These are phyloP conservation scores for Pipra filicauda DNA, from an alignment of 2,113 vertebrate genomes.

Conservation along the genomic window DNA sequence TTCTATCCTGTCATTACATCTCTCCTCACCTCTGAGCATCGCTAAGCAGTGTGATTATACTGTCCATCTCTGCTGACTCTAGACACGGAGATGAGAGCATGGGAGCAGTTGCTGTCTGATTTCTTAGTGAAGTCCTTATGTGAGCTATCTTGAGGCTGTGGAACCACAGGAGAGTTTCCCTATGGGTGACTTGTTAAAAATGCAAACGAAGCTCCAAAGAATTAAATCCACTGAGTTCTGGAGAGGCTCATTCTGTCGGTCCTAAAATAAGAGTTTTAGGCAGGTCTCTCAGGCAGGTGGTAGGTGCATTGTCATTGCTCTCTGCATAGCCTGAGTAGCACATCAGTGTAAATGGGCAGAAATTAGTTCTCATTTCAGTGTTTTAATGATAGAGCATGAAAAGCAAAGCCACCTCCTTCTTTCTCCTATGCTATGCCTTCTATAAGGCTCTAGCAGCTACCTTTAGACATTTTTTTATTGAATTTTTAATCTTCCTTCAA, in stretches of 20 bases:
- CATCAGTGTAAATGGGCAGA: background rate
- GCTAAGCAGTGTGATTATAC: background rate
- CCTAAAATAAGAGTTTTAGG: background rate
- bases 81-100: background rate
- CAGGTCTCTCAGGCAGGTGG: background rate
- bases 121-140: background rate
- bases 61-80: background rate
- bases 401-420: background rate
- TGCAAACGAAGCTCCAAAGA: background rate
- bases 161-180: background rate
- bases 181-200: background rate
- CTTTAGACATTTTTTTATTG: background rate
- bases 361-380: background rate
- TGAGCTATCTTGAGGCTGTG: background rate
- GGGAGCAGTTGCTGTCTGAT: background rate
- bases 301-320: background rate
- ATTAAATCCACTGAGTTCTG: background rate
- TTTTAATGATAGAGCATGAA: background rate
- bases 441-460: background rate
- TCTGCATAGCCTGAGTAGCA: background rate
- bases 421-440: background rate
- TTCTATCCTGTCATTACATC: background rate
- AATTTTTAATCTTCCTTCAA: background rate
- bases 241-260: background rate
- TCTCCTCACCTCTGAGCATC: background rate